These are phyloP conservation scores for Imbricaverruca yamaguchii DNA, from an alignment of 2,888 invertebrate species.

Conservation along the genomic window DNA sequence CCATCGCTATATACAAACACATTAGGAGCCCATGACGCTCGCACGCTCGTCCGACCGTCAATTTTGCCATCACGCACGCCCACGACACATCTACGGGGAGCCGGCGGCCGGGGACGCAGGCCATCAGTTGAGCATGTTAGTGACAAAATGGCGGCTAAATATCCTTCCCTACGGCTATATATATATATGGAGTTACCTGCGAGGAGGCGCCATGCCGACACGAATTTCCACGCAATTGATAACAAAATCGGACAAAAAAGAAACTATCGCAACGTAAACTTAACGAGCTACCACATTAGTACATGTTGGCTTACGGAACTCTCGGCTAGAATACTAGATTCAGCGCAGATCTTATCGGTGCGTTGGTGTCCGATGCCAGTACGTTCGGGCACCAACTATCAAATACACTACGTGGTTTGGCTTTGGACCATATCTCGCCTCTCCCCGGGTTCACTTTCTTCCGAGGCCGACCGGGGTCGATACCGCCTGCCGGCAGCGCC, in stretches of 20 bases:
- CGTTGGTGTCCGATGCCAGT: not conserved
- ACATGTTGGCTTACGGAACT: not conserved
- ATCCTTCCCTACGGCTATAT: not conserved
- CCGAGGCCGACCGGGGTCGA: not conserved
- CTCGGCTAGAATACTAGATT: not conserved
- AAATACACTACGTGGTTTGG: slow-evolving; percentile 5
- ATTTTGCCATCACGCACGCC: not conserved
- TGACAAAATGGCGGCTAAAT: not conserved
- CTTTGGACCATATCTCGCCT: not conserved
- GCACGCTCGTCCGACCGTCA: not conserved
- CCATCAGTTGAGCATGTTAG: slow-evolving; percentile 4
- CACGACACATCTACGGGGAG: not conserved
- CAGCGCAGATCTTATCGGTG: not conserved
- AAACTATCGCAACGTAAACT: not conserved
- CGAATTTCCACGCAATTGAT: not conserved
- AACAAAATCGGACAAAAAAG: not conserved
- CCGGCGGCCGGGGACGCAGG: not conserved
- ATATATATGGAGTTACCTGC: slow-evolving; percentile 1
- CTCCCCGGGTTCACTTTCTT: not conserved
- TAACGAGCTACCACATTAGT: slow-evolving; percentile 1
- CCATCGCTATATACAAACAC: too few relatives aligned
- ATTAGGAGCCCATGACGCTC: too few relatives aligned
- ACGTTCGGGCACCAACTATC: not conserved
- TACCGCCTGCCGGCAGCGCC: too few relatives aligned
- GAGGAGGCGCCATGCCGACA: not conserved